A percentile compares a stretch with the other conserved stretches of the same genome.
These are phyloP conservation scores for Puffinus mauretanicus DNA, from an alignment of 2,113 vertebrate species.

Conservation along the genomic window DNA sequence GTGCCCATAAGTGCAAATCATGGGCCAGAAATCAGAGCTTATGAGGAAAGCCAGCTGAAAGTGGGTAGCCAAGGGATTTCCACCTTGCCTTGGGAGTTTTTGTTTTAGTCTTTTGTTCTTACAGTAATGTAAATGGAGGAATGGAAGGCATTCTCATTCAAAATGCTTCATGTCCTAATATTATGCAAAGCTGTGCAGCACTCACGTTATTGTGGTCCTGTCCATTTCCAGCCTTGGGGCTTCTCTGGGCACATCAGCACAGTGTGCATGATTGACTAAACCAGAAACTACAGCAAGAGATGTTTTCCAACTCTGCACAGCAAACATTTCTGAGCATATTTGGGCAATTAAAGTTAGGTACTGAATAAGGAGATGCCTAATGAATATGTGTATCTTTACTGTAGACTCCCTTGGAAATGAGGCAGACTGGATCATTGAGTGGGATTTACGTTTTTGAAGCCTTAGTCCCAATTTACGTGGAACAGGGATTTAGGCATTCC, in stretches of 20 bases:
- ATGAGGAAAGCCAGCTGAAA: not conserved
- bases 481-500: not conserved
- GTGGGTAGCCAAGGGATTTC: not conserved
- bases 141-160: not conserved
- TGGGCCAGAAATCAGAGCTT: not conserved
- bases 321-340: not conserved
- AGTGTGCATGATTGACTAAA: not conserved
- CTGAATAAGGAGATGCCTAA: not conserved
- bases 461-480: not conserved
- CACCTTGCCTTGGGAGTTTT: not conserved
- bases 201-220: fast-evolving
- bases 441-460: not conserved
- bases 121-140: not conserved
- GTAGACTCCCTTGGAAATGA: not conserved
- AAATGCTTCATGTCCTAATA: not conserved
- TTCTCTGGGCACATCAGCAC: not conserved
- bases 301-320: not conserved
- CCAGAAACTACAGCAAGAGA: not conserved
- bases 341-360: not conserved
- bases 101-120: not conserved
- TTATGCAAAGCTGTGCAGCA: not conserved
- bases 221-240: not conserved
- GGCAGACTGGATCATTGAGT: not conserved
- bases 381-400: not conserved
- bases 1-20: not conserved